Conservation (phyloP, 37 sponge, comb jelly and placozoan genomes). For the Cliona cf. orientalis region DNA sequence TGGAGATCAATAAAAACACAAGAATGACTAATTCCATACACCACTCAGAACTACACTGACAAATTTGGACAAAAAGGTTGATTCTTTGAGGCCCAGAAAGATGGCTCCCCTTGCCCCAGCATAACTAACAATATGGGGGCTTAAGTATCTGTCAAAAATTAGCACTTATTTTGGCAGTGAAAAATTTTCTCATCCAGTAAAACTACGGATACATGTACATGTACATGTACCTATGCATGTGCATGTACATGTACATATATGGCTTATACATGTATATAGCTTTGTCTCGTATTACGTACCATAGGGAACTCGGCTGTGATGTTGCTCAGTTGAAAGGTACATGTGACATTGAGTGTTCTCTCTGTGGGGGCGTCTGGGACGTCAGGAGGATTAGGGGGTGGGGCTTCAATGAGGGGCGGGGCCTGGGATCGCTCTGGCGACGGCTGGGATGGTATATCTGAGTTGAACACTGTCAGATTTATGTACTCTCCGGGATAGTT, state of each 20-base stretch:
- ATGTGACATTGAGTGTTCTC: constrained; percentile 49
- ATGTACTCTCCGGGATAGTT: constrained; percentile 79
- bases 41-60: no score
- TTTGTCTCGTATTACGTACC: no score
- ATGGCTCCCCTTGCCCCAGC: no score
- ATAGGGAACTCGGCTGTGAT: constrained; percentile 77
- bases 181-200: neutral
- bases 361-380: constrained; percentile 30
- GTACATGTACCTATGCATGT: no score
- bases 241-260: no score
- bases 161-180: neutral
- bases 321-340: constrained; percentile 57
- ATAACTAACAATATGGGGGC: no score
- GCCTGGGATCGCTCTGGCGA: neutral
- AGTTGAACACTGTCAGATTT: constrained; percentile 46
- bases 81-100: no score
- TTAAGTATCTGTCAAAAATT: no score
- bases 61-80: neutral
- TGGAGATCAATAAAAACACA: no score
- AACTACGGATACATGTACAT: no score
- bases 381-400: constrained; percentile 7
- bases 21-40: no score
- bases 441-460: constrained; percentile 12
- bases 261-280: no score
- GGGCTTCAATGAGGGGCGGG: neutral